Evolutionary conservation across 2,113 vertebrate genomes (phyloP).

Genomic region (Forbesichthys agassizii): DNA sequence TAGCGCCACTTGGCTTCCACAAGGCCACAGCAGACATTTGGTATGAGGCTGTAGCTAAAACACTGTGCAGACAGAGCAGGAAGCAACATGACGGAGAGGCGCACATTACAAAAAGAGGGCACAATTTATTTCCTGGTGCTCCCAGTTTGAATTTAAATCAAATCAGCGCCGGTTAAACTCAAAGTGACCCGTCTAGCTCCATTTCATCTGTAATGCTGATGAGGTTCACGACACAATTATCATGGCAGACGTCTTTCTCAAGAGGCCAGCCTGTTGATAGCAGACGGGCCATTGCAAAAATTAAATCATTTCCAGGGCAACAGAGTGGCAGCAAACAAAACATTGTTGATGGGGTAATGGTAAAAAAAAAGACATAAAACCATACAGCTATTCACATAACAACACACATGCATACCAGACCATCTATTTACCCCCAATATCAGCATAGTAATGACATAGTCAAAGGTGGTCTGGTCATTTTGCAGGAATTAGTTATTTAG

Average conservation of each 20-base stretch:
- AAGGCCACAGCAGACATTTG: conserved; percentile 39
- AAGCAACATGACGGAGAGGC: conserved; percentile 61
- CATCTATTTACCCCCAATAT: conserved; percentile 39
- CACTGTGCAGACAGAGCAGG: conserved; percentile 41
- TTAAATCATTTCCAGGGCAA: conserved; percentile 65
- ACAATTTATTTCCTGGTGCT: conserved; percentile 72
- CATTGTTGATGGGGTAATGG: conserved; percentile 25
- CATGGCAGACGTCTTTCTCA: conserved; percentile 73
- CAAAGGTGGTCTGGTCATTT: conserved; percentile 50
- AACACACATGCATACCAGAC: conserved; percentile 8
- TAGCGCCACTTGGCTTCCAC: conserved; percentile 9
- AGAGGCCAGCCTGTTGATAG: conserved; percentile 70
- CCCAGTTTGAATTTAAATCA: conserved; percentile 78
- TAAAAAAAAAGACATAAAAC: conserved; percentile 27
- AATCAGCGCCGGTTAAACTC: conserved; percentile 77
- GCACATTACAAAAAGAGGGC: conserved; percentile 63
- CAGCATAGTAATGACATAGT: conserved; percentile 41
- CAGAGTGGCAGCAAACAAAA: conserved; percentile 54
- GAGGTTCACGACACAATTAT: conserved; percentile 77
- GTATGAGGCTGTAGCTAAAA: conserved; percentile 48
- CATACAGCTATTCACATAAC: conserved; percentile 11
- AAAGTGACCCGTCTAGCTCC: conserved; percentile 75
- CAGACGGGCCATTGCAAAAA: conserved; percentile 67
- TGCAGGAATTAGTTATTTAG: conserved; percentile 61
- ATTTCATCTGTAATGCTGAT: conserved; percentile 78